Base-by-base conservation (phyloP, 2,888 invertebrate species). In the Melinaea menophilus region DNA sequence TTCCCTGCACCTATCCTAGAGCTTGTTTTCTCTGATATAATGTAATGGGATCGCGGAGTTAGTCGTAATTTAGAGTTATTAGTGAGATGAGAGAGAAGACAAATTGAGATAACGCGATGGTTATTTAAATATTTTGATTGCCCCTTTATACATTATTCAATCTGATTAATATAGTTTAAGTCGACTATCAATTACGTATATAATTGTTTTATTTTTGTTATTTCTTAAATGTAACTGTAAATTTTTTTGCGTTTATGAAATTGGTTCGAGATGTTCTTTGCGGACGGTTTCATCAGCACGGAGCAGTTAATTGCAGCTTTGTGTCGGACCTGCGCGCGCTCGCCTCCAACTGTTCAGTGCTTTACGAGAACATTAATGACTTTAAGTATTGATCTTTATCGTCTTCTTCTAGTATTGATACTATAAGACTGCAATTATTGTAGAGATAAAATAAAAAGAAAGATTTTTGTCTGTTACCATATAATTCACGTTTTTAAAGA, bases 21-120 rank as follows among this genome's bases (percentile, higher is more conserved):
- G 58, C 34, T 35, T 58, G 48, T 58, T 56, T 58, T 12, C 13
- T 48, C 48, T 58, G 58, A 48, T 58, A 58, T 58, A 48, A 48
- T 58, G 35, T 48, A 48, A 48, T 47, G 48, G 47, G 58, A 35
- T 48, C 35, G 13, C 47, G 47, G 48, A 58, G 48, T 58, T 58
- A 51, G n/a, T 51, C 51, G 31, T 7, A 31, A 31, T 9, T 51
- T 51, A 31, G 2, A 22, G 51, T 31, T 31, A 51, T 51, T 31
- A 51, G 11, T 51, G 31, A 51, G 7, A 7, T 51, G 31, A 31
- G 51, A 2, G n/a, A 31, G 7, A 51, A 51, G 7, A n/a, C 7
- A 7, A 7, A 51, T 7, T 7, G 5, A 7, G 9, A 31, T 51
- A 7, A 51, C 31, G 51, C 3, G 22, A 0, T 48, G 2, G 5